Base-by-base conservation (phyloP, 2,797 vertebrate species). In the Malurus leucopterus region DNA sequence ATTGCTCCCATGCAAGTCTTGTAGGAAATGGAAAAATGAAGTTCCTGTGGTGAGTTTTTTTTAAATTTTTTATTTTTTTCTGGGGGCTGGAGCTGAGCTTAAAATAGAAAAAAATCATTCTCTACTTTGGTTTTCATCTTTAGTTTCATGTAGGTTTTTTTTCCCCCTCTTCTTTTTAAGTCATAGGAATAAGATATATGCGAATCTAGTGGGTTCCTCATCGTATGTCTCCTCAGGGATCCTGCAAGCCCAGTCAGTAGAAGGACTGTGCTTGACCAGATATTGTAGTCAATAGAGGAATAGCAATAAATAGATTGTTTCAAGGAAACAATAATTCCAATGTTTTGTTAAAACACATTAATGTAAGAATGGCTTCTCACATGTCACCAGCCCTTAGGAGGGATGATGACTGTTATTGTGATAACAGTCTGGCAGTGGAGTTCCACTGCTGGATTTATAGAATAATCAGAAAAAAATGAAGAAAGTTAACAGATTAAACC, bases 61-160 rank as follows among this genome's bases (percentile, higher is more conserved):
- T n/a, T 0, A 13, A 36, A 8, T 11, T 83, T 3, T 9, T 16
- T 62, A 27, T 46, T 30, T 74, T 61, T 46, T 61, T 8, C 32
- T 49, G 49, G 21, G 15, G 3, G 1, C 50, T 86, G 36, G 38
- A 75, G 24, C 32, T 83, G 38, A 69, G 20, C 29, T 46, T 86
- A 44, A 93, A 91, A 88, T 85, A 90, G 47, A 77, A 80, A 89
- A 36, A 85, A 74, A 64, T 85, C 29, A 2, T 74, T 73, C 38
- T 86, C 16, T 75, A 21, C 32, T 82, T 65, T 86, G 67, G 4
- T 77, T 90, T 87, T 73, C 47, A 59, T 81, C 51, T 55, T 86
- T 61, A 61, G 14, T 43, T 57, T 88, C 4, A 40, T 15, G 15
- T 64, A 0, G 12, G 15, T 11, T 36, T 10, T 12, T 20, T 7